Conservation (phyloP, 2,888 invertebrate species). For the Tachystola acroxantha region DNA sequence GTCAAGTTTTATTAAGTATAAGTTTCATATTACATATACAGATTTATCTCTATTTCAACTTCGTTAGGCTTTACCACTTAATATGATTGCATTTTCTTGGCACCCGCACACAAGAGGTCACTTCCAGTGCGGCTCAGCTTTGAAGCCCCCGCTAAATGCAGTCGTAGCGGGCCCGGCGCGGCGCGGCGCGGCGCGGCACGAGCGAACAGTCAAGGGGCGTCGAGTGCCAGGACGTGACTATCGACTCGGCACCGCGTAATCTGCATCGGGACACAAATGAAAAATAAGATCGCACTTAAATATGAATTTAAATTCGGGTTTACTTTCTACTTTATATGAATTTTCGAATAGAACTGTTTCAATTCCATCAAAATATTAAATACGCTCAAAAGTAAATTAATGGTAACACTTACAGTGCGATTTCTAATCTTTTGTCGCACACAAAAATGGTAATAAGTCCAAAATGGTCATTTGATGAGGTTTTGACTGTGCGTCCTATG, state of each 20-base stretch:
- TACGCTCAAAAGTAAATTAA: too few species aligned
- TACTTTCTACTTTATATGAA: too few species aligned
- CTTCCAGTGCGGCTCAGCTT: constrained; percentile 2
- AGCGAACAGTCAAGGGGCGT: constrained; percentile 42
- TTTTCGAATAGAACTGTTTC: too few species aligned
- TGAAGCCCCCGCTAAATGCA: constrained; percentile 32
- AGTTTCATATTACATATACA: too few species aligned
- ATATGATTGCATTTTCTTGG: not conserved
- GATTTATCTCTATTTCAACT: too few species aligned
- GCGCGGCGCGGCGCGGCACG: constrained; percentile 13
- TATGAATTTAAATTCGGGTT: not conserved
- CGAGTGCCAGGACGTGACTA: constrained; percentile 63
- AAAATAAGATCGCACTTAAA: constrained; percentile 5
- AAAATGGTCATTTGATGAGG: too few species aligned
- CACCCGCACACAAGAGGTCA: constrained; percentile 2
- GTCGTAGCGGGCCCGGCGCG: constrained; percentile 23
- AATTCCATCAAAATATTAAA: not conserved
- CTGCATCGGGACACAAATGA: constrained; percentile 19
- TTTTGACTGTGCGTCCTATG: too few species aligned
- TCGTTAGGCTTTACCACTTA: too few species aligned
- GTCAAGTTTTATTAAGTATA: too few species aligned
- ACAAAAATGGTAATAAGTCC: too few species aligned
- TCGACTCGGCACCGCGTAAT: constrained; percentile 35
- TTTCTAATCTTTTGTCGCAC: too few species aligned
- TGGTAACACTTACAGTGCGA: too few species aligned